Conservation (phyloP, 2,888 invertebrate genomes). For the Acleris laterana region DNA sequence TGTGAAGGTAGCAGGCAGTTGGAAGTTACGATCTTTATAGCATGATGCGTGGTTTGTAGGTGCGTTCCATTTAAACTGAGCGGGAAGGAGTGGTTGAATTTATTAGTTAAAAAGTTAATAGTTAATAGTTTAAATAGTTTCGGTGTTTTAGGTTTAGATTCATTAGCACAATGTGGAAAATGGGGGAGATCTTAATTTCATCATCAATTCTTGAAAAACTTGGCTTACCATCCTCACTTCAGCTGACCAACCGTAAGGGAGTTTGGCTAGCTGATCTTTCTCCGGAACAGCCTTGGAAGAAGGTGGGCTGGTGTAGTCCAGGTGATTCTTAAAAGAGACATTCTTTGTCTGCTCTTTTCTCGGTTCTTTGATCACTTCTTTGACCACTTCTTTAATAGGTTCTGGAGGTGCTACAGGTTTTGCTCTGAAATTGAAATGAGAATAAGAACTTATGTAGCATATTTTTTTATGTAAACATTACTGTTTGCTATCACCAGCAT, state of each 20-base stretch:
- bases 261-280: conserved; percentile 78
- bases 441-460: not conserved
- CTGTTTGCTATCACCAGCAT: too few relatives aligned
- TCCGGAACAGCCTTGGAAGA: conserved; percentile 75
- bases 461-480: too few relatives aligned
- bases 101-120: too few relatives aligned
- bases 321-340: conserved; percentile 80
- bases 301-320: conserved; percentile 77
- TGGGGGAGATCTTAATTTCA: too few relatives aligned
- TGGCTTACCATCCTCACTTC: conserved; percentile 53
- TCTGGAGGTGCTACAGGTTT: conserved; percentile 72
- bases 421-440: conserved; percentile 49
- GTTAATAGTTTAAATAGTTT: too few relatives aligned
- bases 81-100: too few relatives aligned
- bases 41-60: not conserved
- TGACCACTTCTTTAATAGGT: conserved; percentile 59
- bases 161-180: too few relatives aligned
- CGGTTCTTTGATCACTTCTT: conserved; percentile 58
- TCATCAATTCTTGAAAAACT: not conserved
- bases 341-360: conserved; percentile 80
- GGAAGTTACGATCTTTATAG: not conserved
- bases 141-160: too few relatives aligned
- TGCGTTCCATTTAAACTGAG: too few relatives aligned
- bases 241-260: conserved; percentile 77
- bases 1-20: conserved; percentile 3